Evolutionary conservation across 1,140 invertebrate species (phyloP).

Genomic region (Anastrepha ludens): DNA sequence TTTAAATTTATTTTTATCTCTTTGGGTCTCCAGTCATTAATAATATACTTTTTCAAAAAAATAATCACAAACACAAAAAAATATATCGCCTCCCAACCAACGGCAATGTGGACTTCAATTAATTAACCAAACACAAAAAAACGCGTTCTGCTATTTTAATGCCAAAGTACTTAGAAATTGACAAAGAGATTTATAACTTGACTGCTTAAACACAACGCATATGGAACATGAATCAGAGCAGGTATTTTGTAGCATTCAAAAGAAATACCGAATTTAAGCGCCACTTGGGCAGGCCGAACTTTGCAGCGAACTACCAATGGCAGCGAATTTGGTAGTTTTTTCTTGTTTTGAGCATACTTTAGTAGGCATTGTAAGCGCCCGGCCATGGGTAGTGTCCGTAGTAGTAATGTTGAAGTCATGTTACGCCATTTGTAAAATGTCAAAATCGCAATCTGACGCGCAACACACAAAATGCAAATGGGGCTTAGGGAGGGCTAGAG

Average conservation of each 20-base stretch:
- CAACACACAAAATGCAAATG: not conserved
- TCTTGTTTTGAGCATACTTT: not conserved
- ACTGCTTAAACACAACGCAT: not conserved
- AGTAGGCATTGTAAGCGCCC: not conserved
- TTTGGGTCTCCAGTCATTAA: too few species aligned
- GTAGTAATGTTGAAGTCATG: constrained; percentile 51
- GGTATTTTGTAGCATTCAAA: not conserved
- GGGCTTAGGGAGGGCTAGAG: not conserved
- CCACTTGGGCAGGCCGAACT: not conserved
- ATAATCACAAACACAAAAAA: too few species aligned
- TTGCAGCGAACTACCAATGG: not conserved
- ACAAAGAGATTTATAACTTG: not conserved
- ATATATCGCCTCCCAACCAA: too few species aligned
- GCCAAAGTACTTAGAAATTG: not conserved
- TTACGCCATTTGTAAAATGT: constrained; percentile 54
- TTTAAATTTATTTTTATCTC: too few species aligned
- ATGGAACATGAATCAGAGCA: not conserved
- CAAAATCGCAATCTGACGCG: constrained; percentile 9
- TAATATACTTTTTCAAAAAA: too few species aligned
- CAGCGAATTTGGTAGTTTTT: too few species aligned
- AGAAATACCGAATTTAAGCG: not conserved
- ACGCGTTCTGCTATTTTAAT: not conserved
- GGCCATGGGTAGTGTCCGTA: not conserved
- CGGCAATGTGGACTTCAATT: not conserved
- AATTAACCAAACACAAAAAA: not conserved